A percentile compares a stretch with the other conserved stretches of the same genome.
Conservation (phyloP, 1,140 invertebrate species). For the Neomicropteryx cornuta region DNA sequence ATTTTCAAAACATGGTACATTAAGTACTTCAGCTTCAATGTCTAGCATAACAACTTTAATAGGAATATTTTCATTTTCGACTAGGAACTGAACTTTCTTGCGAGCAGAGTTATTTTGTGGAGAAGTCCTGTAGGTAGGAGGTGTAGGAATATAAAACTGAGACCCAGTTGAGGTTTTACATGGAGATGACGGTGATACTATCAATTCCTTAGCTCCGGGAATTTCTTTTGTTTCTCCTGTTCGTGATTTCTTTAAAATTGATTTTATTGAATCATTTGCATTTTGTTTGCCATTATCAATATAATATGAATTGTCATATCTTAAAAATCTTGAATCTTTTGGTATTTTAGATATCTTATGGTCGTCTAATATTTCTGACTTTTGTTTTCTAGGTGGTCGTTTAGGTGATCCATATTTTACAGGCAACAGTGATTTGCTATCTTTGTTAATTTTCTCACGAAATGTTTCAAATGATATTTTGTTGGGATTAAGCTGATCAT, state of each 20-base stretch:
- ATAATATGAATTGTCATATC: too few species aligned
- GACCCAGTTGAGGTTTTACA: constrained; percentile 45
- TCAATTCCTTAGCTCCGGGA: too few species aligned
- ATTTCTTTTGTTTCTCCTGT: too few species aligned
- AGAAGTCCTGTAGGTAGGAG: constrained; percentile 27
- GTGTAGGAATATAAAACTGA: constrained; percentile 54
- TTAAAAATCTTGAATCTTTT: constrained; percentile 24
- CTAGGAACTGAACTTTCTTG: constrained; percentile 49
- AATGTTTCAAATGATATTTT: too few species aligned
- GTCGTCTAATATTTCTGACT: constrained; percentile 24
- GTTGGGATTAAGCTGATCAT: too few species aligned
- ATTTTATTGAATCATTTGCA: constrained; percentile 42
- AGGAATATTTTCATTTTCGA: constrained; percentile 47
- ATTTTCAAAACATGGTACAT: too few species aligned
- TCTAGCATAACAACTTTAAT: too few species aligned
- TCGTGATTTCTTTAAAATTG: constrained; percentile 56
- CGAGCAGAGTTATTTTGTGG: constrained; percentile 26
- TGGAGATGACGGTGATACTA: too few species aligned
- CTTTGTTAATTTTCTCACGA: too few species aligned
- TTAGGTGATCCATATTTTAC: constrained; percentile 33
- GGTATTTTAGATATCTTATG: constrained; percentile 7
- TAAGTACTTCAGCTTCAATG: too few species aligned
- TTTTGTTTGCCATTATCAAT: too few species aligned
- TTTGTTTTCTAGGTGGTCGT: constrained; percentile 31
- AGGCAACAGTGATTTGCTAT: too few species aligned